A percentile compares a stretch with the other conserved stretches of the same genome.
Conservation (phyloP, 2,797 vertebrate species). For the Lithobates sylvaticus region DNA sequence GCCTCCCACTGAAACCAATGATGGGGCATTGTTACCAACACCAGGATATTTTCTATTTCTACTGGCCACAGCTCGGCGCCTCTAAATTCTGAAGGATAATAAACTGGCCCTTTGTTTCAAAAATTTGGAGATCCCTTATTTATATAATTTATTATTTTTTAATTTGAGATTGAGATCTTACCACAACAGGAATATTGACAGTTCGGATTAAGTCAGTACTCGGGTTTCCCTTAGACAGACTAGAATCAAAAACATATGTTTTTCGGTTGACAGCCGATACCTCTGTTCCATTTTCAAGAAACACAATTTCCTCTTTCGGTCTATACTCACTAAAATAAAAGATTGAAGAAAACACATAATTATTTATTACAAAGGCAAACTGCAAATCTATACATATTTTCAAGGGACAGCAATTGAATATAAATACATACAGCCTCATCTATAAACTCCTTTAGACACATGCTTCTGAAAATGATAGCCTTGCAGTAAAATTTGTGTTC, state of each 20-base stretch:
- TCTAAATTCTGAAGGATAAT: too few species aligned
- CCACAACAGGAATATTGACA: constrained; percentile 90
- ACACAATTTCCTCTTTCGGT: constrained; percentile 83
- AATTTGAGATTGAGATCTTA: constrained; percentile 71
- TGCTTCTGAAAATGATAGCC: too few species aligned
- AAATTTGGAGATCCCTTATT: not conserved
- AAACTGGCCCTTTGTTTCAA: too few species aligned
- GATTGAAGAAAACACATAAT: constrained; percentile 3
- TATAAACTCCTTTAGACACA: too few species aligned
- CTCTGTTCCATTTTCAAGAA: constrained; percentile 88
- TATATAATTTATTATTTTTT: not conserved
- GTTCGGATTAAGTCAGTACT: constrained; percentile 88
- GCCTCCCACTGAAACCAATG: too few species aligned
- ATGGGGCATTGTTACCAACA: too few species aligned
- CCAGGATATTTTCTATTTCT: too few species aligned
- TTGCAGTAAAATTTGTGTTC: too few species aligned
- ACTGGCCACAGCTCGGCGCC: too few species aligned
- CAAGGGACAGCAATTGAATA: too few species aligned
- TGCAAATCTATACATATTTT: not conserved
- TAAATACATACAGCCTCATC: too few species aligned
- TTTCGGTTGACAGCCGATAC: constrained; percentile 88
- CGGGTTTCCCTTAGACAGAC: constrained; percentile 86
- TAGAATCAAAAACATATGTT: constrained; percentile 86
- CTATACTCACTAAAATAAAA: constrained; percentile 85
- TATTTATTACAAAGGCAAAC: not conserved